phyloP scores from a whole-genome alignment of 2,797 vertebrate species.

The Cyprinodon diabolis region DNA sequence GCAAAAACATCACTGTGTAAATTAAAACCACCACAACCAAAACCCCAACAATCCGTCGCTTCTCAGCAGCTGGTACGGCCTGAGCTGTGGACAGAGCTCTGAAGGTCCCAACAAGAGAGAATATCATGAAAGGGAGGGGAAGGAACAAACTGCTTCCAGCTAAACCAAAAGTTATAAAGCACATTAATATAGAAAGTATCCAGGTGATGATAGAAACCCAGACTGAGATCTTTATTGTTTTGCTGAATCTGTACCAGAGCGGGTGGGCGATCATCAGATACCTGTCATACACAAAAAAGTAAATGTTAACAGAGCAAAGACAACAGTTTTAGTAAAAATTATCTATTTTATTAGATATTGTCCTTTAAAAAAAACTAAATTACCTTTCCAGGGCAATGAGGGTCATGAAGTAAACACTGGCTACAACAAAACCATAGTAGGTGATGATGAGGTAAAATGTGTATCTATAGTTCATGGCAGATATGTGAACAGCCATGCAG shows the following conservation, averaged over 20 bases:
- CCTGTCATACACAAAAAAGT: not conserved
- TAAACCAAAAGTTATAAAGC: no score
- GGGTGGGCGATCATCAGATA: not conserved
- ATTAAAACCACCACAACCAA: not conserved
- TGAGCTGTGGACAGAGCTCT: not conserved
- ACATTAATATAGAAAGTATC: no score
- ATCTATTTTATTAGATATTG: no score
- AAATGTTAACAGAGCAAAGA: not conserved
- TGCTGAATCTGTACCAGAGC: no score
- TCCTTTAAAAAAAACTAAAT: no score
- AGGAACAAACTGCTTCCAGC: accelerated
- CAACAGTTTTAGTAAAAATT: no score
- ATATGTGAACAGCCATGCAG: not conserved
- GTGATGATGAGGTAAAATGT: not conserved
- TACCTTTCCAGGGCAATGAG: not conserved
- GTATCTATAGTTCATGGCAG: no score
- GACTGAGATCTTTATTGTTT: no score
- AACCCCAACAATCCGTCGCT: not conserved
- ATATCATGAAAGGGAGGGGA: not conserved
- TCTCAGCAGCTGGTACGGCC: not conserved
- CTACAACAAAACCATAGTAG: not conserved
- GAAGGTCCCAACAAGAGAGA: not conserved
- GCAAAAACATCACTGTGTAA: not conserved
- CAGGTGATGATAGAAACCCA: no score
- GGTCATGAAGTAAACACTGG: not conserved